Conservation (phyloP, 2,797 vertebrate genomes). For the Acridotheres tristis region DNA sequence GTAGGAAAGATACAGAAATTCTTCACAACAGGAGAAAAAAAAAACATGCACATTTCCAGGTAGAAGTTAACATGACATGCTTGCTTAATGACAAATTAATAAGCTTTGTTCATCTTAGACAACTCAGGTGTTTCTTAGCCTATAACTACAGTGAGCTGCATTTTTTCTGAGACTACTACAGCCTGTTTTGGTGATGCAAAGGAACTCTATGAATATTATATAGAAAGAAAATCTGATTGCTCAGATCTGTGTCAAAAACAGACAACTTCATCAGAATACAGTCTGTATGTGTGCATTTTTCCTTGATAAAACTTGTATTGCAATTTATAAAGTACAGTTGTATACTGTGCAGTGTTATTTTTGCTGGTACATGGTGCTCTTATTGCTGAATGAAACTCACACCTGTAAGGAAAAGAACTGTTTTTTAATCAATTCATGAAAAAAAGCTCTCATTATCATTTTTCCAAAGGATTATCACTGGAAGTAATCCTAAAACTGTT, state of each 20-base stretch:
- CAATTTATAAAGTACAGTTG: background rate
- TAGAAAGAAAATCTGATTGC: background rate
- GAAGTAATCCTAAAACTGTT: background rate
- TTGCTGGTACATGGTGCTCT: background rate
- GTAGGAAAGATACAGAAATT: background rate
- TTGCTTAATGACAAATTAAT: background rate
- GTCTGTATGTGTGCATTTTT: background rate
- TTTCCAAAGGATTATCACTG: background rate
- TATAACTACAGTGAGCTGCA: background rate
- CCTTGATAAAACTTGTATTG: background rate
- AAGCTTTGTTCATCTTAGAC: background rate
- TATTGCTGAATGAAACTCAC: background rate
- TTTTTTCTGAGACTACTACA: background rate
- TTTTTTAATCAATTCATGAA: background rate
- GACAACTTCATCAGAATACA: background rate
- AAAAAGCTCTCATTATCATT: rapidly evolving
- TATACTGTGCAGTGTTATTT: background rate
- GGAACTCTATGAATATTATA: background rate
- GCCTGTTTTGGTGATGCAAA: background rate
- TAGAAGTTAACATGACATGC: background rate
- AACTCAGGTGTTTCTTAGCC: background rate
- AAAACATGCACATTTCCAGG: background rate
- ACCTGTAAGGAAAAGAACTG: background rate
- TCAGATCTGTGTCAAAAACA: background rate
- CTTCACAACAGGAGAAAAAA: background rate